A percentile compares a stretch with the other conserved stretches of the same genome.
These are phyloP conservation scores for Cynodonichthys magdalenae DNA, from an alignment of 2,797 vertebrate genomes.

Conservation along the genomic window DNA sequence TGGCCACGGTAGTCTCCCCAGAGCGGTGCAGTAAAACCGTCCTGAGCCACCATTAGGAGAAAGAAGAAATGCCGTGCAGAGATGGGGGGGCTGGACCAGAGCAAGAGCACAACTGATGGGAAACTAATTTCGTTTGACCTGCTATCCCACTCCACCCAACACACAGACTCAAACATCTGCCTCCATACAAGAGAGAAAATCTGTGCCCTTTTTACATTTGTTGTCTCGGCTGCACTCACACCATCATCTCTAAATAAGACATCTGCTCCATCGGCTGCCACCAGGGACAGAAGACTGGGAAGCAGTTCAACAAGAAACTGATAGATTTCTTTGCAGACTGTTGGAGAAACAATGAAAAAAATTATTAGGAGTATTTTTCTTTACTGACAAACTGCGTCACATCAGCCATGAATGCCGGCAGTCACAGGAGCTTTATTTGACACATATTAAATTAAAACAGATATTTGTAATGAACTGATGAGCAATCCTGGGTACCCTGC, in stretches of 20 bases:
- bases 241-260: slow-evolving; percentile 51
- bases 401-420: no score
- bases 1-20: slow-evolving; percentile 72
- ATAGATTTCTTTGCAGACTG: slow-evolving; percentile 35
- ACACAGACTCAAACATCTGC: slow-evolving; percentile 20
- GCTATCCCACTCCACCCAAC: slow-evolving; percentile 15
- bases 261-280: slow-evolving; percentile 69
- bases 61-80: slow-evolving; percentile 62
- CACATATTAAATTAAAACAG: no score
- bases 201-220: slow-evolving; percentile 43
- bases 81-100: slow-evolving; percentile 37
- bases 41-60: slow-evolving; percentile 63
- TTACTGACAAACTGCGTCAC: neutral
- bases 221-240: slow-evolving; percentile 48
- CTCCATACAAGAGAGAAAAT: slow-evolving; percentile 26
- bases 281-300: slow-evolving; percentile 61
- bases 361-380: neutral
- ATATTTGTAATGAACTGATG: no score
- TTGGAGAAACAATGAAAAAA: slow-evolving; percentile 9
- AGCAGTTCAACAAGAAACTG: slow-evolving; percentile 52
- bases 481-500: no score
- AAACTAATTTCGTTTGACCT: slow-evolving; percentile 71
- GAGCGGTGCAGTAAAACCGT: slow-evolving; percentile 68
- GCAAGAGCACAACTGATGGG: slow-evolving; percentile 70
- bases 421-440: no score